These are phyloP conservation scores for Leptobrachium ailaonicum DNA, from an alignment of 2,113 vertebrate genomes.

Conservation along the genomic window DNA sequence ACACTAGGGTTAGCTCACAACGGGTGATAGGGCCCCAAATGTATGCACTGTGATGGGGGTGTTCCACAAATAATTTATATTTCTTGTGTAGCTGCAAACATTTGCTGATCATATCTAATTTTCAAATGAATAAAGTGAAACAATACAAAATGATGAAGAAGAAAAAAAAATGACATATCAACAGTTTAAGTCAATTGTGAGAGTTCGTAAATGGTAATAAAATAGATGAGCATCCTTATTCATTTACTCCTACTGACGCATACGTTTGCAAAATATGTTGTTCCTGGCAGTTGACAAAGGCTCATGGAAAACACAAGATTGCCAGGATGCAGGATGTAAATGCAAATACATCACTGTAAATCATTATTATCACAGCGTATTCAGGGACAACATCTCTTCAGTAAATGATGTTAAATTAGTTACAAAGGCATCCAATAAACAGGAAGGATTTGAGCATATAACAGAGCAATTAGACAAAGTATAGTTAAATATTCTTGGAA, in stretches of 20 bases:
- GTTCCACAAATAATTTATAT: too few species aligned
- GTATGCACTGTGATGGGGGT: too few species aligned
- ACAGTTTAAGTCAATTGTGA: too few species aligned
- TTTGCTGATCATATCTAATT: too few species aligned
- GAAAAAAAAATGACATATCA: too few species aligned
- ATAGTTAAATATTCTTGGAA: slow-evolving; percentile 34
- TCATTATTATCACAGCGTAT: slow-evolving; percentile 17
- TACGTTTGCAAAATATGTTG: neutral
- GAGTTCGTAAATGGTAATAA: neutral
- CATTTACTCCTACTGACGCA: neutral
- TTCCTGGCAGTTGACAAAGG: slow-evolving; percentile 11
- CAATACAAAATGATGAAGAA: too few species aligned
- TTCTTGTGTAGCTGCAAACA: too few species aligned
- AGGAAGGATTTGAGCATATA: slow-evolving; percentile 25
- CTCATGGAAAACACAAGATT: neutral
- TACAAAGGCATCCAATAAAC: slow-evolving; percentile 30
- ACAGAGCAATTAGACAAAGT: slow-evolving; percentile 22
- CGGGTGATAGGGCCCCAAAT: too few species aligned
- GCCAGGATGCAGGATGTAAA: slow-evolving; percentile 12
- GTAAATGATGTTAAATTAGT: slow-evolving; percentile 40
- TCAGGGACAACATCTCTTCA: slow-evolving; percentile 26
- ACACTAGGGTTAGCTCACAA: too few species aligned
- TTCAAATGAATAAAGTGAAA: too few species aligned
- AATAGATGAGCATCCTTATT: neutral
- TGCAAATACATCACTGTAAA: slow-evolving; percentile 29